Conservation (phyloP, 2,888 invertebrate species). For the Leptura quadrifasciata region DNA sequence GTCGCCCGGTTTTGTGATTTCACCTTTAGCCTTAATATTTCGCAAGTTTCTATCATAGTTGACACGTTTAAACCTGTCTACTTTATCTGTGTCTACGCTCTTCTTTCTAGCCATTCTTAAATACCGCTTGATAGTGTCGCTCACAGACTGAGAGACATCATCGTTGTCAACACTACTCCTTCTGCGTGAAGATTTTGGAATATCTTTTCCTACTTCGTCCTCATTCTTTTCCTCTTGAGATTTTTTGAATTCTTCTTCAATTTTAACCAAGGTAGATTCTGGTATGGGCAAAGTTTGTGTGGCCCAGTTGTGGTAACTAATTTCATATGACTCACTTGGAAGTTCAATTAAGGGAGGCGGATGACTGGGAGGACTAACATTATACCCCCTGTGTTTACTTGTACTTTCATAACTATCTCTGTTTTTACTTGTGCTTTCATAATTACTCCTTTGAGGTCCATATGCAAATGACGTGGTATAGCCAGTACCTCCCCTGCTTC, state of each 20-base stretch:
- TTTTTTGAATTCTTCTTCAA: constrained; percentile 75
- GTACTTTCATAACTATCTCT: constrained; percentile 52
- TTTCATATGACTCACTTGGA: constrained; percentile 77
- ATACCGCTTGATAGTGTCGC: constrained; percentile 91
- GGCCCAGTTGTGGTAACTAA: constrained; percentile 72
- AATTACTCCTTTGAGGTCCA: constrained; percentile 53
- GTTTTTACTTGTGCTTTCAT: constrained; percentile 43
- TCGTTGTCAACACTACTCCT: constrained; percentile 89
- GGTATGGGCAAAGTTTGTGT: constrained; percentile 80
- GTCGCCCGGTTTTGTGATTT: constrained; percentile 84
- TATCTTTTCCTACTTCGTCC: constrained; percentile 67
- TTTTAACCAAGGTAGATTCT: constrained; percentile 75
- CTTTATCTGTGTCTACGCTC: constrained; percentile 87
- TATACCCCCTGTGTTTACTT: background rate
- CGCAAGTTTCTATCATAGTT: constrained; percentile 91
- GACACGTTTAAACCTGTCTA: constrained; percentile 89
- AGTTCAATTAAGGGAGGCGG: constrained; percentile 84
- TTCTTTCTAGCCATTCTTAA: constrained; percentile 92
- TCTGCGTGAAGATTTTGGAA: constrained; percentile 73
- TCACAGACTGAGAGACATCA: constrained; percentile 90
- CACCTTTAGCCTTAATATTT: constrained; percentile 87
- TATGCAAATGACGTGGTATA: constrained; percentile 57
- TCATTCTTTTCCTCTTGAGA: constrained; percentile 70
- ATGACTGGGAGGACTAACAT: constrained; percentile 40
- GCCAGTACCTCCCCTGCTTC: constrained; percentile 67